Evolutionary conservation across 2,888 invertebrate species (phyloP).

Genomic region (Rhagophthalmus giganteus): DNA sequence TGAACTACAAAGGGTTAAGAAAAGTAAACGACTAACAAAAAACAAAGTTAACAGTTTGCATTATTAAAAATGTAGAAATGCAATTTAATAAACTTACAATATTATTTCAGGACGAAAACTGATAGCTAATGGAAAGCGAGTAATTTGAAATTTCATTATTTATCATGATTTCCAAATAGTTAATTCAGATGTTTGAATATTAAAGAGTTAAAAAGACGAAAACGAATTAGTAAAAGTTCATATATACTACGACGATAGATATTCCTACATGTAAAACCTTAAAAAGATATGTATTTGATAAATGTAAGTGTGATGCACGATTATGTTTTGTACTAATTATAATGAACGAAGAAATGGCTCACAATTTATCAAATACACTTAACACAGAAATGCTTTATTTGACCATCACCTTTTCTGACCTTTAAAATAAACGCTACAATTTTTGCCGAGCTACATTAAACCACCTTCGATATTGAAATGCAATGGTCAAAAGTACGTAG

Average conservation of each 20-base stretch:
- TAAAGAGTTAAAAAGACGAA: too few relatives aligned
- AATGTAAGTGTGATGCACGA: conserved; percentile 15
- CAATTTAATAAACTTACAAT: conserved; percentile 11
- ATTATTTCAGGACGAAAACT: too few relatives aligned
- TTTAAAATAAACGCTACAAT: neutral
- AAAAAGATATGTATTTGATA: conserved; percentile 26
- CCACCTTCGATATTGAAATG: neutral
- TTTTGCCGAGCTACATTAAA: neutral
- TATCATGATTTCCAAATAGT: too few relatives aligned
- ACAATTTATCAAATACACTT: conserved; percentile 25
- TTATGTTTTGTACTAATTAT: conserved; percentile 22
- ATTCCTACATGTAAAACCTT: conserved; percentile 21
- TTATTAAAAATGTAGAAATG: too few relatives aligned
- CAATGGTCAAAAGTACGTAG: conserved; percentile 18
- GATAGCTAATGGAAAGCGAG: too few relatives aligned
- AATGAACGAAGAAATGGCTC: conserved; percentile 14
- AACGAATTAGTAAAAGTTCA: conserved; percentile 1
- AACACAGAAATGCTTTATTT: conserved; percentile 29
- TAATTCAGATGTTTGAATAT: too few relatives aligned
- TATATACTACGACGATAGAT: neutral
- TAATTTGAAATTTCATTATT: too few relatives aligned
- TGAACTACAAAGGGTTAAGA: too few relatives aligned
- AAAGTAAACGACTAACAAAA: too few relatives aligned
- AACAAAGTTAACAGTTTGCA: too few relatives aligned
- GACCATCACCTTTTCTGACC: conserved; percentile 11